These are phyloP conservation scores for Drosophila borealis DNA, from an alignment of 2,888 invertebrate genomes.

Conservation along the genomic window DNA sequence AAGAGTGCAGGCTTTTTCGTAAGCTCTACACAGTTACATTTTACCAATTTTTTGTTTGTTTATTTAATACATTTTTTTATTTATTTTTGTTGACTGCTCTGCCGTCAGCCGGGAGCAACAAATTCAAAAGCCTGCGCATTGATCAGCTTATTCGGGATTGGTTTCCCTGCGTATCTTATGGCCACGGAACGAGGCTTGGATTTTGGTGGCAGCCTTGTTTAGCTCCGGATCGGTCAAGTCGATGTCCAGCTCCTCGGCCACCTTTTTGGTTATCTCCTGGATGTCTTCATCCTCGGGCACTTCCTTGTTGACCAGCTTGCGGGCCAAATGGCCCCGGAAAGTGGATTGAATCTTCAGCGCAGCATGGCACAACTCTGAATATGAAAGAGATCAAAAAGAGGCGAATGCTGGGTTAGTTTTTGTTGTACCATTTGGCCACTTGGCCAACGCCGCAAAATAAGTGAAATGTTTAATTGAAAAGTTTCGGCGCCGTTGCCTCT, in stretches of 20 bases:
- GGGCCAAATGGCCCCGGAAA: conserved; percentile 94
- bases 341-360: conserved; percentile 97
- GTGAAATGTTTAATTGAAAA: conserved; percentile 34
- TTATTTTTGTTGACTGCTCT: conserved; percentile 39
- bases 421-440: conserved; percentile 21
- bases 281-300: conserved; percentile 85
- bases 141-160: conserved; percentile 69
- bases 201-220: conserved; percentile 95
- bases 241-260: conserved; percentile 92
- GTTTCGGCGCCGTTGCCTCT: conserved; percentile 12
- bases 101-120: conserved; percentile 59
- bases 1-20: conserved; percentile 54
- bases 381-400: neutral
- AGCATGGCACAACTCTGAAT: conserved; percentile 91
- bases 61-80: conserved; percentile 30
- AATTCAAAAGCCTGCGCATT: conserved; percentile 46
- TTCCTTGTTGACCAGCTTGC: conserved; percentile 88
- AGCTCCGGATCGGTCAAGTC: conserved; percentile 94
- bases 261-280: conserved; percentile 86
- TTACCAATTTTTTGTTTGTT: conserved; percentile 59
- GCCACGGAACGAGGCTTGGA: conserved; percentile 96
- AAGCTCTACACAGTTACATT: conserved; percentile 59
- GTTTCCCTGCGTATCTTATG: conserved; percentile 93
- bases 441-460: conserved; percentile 17
- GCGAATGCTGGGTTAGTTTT: conserved; percentile 5